Conservation (phyloP, 1,140 invertebrate genomes). For the Dinoponera quadriceps region DNA sequence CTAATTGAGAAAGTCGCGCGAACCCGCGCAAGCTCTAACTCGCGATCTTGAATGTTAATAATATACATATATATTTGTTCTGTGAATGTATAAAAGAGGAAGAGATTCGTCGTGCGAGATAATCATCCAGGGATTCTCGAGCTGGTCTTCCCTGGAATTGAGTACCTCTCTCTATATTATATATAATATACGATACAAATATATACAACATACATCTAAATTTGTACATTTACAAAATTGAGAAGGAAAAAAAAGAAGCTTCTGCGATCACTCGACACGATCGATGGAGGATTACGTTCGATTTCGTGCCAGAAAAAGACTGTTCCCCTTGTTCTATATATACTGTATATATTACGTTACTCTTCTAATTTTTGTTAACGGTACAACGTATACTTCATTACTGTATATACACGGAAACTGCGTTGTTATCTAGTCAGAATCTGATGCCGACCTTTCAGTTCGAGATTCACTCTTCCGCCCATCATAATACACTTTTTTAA, state of each 20-base stretch:
- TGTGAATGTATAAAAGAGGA: slow-evolving; percentile 29
- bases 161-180: slow-evolving; percentile 38
- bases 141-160: slow-evolving; percentile 49
- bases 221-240: slow-evolving; percentile 54
- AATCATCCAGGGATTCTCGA: slow-evolving; percentile 24
- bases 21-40: slow-evolving; percentile 7
- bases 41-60: slow-evolving; percentile 40
- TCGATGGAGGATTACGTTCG: slow-evolving; percentile 46
- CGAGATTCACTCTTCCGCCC: slow-evolving; percentile 64
- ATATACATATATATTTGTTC: slow-evolving; percentile 44
- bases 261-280: slow-evolving; percentile 23
- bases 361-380: slow-evolving; percentile 20
- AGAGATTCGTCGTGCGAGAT: slow-evolving; percentile 24
- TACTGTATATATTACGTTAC: slow-evolving; percentile 2
- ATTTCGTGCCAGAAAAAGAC: slow-evolving; percentile 62
- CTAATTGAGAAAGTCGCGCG: slow-evolving; percentile 20
- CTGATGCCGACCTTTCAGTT: slow-evolving; percentile 54
- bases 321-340: slow-evolving; percentile 58
- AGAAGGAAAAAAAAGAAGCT: not conserved
- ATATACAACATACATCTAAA: slow-evolving; percentile 4
- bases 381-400: slow-evolving; percentile 56
- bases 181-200: slow-evolving; percentile 6
- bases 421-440: slow-evolving; percentile 72
- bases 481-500: slow-evolving; percentile 61
- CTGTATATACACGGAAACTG: slow-evolving; percentile 65